A percentile compares a stretch with the other conserved stretches of the same genome.
Conservation (phyloP, 2,888 invertebrate species). For the Phaonia tiefii region DNA sequence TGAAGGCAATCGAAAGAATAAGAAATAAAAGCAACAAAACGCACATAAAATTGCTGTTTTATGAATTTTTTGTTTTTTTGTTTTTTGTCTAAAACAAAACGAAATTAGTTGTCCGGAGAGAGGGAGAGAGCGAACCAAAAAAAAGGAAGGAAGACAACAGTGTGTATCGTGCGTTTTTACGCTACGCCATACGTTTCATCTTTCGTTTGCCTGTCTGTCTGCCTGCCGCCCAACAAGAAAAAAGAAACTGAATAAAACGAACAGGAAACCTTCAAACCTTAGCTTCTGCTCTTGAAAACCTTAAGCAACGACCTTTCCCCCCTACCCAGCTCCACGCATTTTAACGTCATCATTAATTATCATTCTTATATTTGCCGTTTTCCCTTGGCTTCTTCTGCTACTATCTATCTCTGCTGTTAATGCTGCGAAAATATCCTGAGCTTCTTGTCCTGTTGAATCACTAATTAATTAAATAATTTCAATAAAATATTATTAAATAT, state of each 20-base stretch:
- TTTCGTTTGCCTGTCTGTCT: no score
- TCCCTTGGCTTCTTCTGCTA: not conserved
- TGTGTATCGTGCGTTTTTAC: constrained; percentile 27
- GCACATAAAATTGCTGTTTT: not conserved
- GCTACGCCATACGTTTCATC: no score
- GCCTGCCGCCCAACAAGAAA: no score
- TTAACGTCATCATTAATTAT: constrained; percentile 4
- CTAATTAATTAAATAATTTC: constrained; percentile 26
- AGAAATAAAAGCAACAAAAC: constrained; percentile 14
- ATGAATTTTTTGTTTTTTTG: not conserved
- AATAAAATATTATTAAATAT: no score
- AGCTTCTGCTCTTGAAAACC: not conserved
- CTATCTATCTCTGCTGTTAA: not conserved
- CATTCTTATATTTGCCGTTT: constrained; percentile 13
- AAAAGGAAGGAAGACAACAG: not conserved
- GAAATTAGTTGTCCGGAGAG: no score
- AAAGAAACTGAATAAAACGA: no score
- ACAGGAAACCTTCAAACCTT: not conserved
- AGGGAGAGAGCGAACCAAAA: constrained; percentile 25
- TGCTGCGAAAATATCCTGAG: constrained; percentile 17
- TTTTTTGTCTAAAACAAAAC: constrained; percentile 19
- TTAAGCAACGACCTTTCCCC: not conserved
- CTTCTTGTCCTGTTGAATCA: constrained; percentile 6
- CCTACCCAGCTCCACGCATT: not conserved
- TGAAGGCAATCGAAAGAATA: constrained; percentile 22